These are phyloP conservation scores for Petrocephalus sullivani DNA, from an alignment of 2,797 vertebrate species.

Conservation along the genomic window DNA sequence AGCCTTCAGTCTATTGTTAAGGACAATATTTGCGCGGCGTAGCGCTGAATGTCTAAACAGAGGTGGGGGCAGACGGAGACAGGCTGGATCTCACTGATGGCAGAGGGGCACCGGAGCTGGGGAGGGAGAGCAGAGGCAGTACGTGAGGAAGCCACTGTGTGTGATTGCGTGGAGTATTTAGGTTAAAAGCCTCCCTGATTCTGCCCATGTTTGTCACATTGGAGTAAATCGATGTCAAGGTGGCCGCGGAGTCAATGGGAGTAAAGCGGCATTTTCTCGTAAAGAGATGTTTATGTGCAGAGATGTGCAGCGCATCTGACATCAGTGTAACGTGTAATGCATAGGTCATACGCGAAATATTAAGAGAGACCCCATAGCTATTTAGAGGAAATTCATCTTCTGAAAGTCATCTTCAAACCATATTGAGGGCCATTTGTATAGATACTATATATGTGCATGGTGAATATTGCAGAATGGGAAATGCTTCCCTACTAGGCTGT, in stretches of 20 bases:
- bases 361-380: background rate
- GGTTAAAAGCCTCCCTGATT: slow-evolving; percentile 47
- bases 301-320: background rate
- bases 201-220: slow-evolving; percentile 31
- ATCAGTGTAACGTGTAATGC: background rate
- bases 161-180: slow-evolving; percentile 49
- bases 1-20: slow-evolving; percentile 44
- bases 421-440: background rate
- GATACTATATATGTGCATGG: background rate
- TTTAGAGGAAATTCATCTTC: background rate
- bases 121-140: slow-evolving; percentile 39
- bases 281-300: background rate
- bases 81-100: slow-evolving; percentile 48
- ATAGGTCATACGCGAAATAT: slow-evolving; percentile 10
- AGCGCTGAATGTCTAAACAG: slow-evolving; percentile 44
- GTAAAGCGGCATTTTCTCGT: background rate
- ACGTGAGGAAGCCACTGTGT: slow-evolving; percentile 36
- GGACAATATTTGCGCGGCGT: slow-evolving; percentile 40
- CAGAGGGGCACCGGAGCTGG: slow-evolving; percentile 39
- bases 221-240: slow-evolving; percentile 20
- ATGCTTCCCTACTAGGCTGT: background rate
- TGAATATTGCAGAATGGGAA: background rate
- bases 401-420: background rate
- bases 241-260: slow-evolving; percentile 5
- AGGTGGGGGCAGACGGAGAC: slow-evolving; percentile 35